A percentile compares a stretch with the other conserved stretches of the same genome.
phyloP scores from a whole-genome alignment of 2,113 vertebrate genomes.

The Sinocyclocheilus anophthalmus region DNA sequence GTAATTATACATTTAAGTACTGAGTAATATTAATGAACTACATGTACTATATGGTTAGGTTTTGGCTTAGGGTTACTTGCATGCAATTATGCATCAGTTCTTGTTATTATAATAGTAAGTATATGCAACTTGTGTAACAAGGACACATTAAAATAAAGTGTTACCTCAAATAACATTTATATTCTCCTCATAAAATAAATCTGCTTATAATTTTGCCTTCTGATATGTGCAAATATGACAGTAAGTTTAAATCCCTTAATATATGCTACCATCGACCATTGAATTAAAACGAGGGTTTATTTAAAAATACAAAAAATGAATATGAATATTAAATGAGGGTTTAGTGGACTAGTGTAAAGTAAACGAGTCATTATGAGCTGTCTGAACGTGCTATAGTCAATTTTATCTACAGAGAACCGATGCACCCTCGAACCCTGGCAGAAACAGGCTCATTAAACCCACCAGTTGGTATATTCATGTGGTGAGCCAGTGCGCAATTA shows the following conservation, averaged over 20 bases:
- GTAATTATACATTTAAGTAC: too few species aligned
- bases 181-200: too few species aligned
- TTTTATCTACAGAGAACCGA: neutral
- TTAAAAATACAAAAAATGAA: neutral
- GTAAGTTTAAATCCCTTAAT: neutral
- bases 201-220: too few species aligned
- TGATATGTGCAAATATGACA: too few species aligned
- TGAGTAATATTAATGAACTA: too few species aligned
- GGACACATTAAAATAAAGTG: too few species aligned
- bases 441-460: conserved; percentile 2
- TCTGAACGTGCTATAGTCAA: neutral
- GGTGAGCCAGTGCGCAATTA: conserved; percentile 26
- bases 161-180: too few species aligned
- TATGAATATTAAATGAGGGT: neutral
- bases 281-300: neutral
- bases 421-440: neutral
- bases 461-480: conserved; percentile 17
- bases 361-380: neutral
- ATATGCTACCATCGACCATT: neutral
- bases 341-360: neutral
- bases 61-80: too few species aligned
- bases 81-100: too few species aligned
- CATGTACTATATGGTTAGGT: too few species aligned
- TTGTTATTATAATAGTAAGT: too few species aligned
- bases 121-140: too few species aligned